Base-by-base conservation (phyloP, 2,888 invertebrate genomes). In the Phaonia tiefii region DNA sequence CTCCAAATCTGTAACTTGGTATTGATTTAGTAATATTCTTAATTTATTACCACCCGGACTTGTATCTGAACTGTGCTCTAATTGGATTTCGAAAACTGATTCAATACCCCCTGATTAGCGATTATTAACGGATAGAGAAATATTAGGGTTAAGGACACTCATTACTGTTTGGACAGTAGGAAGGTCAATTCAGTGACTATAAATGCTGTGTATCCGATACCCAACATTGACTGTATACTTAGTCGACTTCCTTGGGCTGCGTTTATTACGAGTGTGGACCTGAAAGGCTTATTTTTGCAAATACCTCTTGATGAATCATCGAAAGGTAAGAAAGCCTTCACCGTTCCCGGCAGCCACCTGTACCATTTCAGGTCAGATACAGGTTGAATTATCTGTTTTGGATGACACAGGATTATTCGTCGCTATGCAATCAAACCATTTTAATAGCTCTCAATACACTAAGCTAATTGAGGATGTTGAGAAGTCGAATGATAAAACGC, bases 231-330 rank as follows among this genome's bases (percentile, higher is more conserved):
- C 2, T 44, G 65, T 0, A 65, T 65, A 17, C n/a, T 46, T 13
- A 25, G n/a, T 2, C 20, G 65, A 44, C 44, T 44, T n/a, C 65
- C 65, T 8, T 13, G 22, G 5, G 44, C 65, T 2, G 46, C 44
- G 13, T 46, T 22, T 20, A 65, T 65, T 17, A 44, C 65, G 10
- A 65, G 25, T n/a, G 13, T 65, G 8, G 65, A 65, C 25, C 44
- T 65, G 4, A 74, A 80, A 17, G 75, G 78, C 8, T 80, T 75
- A 0, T 83, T 79, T 22, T 83, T 75, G 77, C 73, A 46, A 25
- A 63, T 65, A 22, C 44, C 65, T 11, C 46, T 65, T 25, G 65
- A 65, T 22, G 42, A 65, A 11, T 17, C 65, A 13, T 65, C 65
- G 20, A 63, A 39, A 4, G 42, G 42, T 39, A 63, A 63, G 42